These are phyloP conservation scores for Hartigia nigra DNA, from an alignment of 2,888 invertebrate genomes.

Conservation along the genomic window DNA sequence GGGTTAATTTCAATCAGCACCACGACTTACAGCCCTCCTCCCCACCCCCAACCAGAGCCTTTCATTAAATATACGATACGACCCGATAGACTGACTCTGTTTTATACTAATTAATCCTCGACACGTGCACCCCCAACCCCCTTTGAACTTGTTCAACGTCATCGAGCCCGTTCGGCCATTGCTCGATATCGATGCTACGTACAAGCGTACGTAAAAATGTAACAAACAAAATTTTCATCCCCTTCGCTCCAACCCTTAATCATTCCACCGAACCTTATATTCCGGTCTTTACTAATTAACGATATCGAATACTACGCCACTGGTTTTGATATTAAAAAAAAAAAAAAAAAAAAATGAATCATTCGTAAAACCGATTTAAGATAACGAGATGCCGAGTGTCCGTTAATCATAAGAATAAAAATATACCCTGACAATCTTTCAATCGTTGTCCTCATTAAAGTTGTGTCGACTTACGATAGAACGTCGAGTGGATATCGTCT, in stretches of 20 bases:
- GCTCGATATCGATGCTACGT: neutral
- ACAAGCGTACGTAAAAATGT: neutral
- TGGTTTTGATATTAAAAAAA: neutral
- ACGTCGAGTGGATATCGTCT: neutral
- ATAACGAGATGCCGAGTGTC: neutral
- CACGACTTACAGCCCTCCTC: constrained; percentile 36
- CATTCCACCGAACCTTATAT: neutral
- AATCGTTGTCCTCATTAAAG: constrained; percentile 35
- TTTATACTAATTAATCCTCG: constrained; percentile 37
- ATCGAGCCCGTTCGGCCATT: neutral
- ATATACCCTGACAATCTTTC: constrained; percentile 47
- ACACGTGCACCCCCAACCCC: constrained; percentile 10
- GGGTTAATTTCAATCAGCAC: neutral
- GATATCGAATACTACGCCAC: neutral
- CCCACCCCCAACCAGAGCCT: constrained; percentile 26
- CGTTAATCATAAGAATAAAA: neutral
- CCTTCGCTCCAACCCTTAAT: constrained; percentile 21
- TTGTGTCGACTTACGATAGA: constrained; percentile 2
- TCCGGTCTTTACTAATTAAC: neutral
- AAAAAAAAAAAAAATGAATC: neutral
- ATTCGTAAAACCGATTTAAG: neutral
- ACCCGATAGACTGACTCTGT: constrained; percentile 29
- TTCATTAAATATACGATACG: constrained; percentile 45
- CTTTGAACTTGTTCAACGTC: constrained; percentile 23
- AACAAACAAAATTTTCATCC: constrained; percentile 42